phyloP scores from a whole-genome alignment of 2,113 vertebrate genomes.

The Hypomesus transpacificus region DNA sequence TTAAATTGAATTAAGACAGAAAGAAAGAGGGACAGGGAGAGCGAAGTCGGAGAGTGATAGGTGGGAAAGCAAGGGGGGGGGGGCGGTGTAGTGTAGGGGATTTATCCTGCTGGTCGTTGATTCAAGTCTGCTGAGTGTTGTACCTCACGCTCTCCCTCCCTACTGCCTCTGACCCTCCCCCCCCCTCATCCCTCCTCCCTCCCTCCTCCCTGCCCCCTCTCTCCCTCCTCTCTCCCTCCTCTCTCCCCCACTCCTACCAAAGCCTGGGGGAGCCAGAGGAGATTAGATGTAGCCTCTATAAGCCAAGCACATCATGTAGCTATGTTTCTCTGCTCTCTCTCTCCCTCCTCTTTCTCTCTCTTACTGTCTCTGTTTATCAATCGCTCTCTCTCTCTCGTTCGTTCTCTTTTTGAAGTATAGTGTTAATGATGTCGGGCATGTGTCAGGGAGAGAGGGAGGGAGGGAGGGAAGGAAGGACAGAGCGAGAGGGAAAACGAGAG shows the following conservation, averaged over 20 bases:
- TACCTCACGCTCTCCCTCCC: conserved; percentile 82
- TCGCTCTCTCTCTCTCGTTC: conserved; percentile 37
- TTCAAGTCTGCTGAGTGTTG: conserved; percentile 80
- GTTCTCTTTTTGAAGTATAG: conserved; percentile 46
- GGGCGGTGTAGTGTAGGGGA: conserved; percentile 83
- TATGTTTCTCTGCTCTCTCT: conserved; percentile 76
- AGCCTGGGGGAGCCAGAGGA: conserved; percentile 89
- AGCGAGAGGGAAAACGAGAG: conserved; percentile 2
- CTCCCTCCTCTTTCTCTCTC: conserved; percentile 20
- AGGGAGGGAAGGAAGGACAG: conserved; percentile 5
- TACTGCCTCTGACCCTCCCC: conserved; percentile 61
- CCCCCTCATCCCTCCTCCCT: conserved; percentile 62
- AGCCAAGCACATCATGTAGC: conserved; percentile 90
- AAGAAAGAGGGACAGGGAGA: conserved; percentile 12
- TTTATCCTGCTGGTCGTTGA: conserved; percentile 83
- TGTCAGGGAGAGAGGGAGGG: conserved; percentile 41
- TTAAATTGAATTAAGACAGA: conserved; percentile 2
- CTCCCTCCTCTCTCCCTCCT: conserved; percentile 59
- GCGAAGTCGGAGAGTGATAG: conserved; percentile 39
- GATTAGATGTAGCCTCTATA: conserved; percentile 96
- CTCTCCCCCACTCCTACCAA: conserved; percentile 75
- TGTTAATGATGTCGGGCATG: conserved; percentile 64
- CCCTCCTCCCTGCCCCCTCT: conserved; percentile 19
- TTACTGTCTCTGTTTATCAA: conserved; percentile 34
- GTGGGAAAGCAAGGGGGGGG: conserved; percentile 83